Evolutionary conservation across 2,888 invertebrate species (phyloP), one percentile per base, ranked within the genome.

Genomic region (Oeneis ivallda): DNA sequence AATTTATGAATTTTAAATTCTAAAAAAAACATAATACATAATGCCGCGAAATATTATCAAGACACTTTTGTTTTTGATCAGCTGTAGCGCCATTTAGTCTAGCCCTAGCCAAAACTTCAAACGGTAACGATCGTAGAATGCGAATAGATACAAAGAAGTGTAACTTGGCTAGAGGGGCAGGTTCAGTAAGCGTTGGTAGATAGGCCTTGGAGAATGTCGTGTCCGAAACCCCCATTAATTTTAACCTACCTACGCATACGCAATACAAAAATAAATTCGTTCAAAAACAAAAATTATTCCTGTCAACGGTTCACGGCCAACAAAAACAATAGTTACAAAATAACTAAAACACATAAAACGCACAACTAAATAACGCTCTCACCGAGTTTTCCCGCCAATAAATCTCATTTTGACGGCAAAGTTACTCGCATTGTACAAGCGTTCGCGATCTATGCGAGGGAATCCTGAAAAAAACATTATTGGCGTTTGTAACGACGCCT

Each of bases 401-500:
- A 71, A 71, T 71, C 70, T 53, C 52, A 49, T 64, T 60, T 64
- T 53, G 64, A 63, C 53, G 70, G 60, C 69, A 58, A 66, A 70
- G 57, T 71, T 66, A 68, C 26, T 53, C 53, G 15, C 26, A 41
- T 39, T 17, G 11, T 17, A 61, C 64, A 63, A 63, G 62, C 65
- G 69, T n/a, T 66, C 49, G 61, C 69, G 70, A 60, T 64, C 65
- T 58, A 54, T 63, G 66, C 65, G 45, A 58, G 79, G 80, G 85
- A 75, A 86, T 86, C 83, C 81, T 76, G 80, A 79, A 86, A 87
- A 87, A 87, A 86, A 87, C 83, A 84, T 88, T 87, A 88, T 87
- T 87, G 89, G 84, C 81, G 82, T 81, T 79, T 79, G 77, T 78
- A 91, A 91, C 89, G 89, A 87, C 74, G 85, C 91, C 91, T 88